Conservation (phyloP, 2,888 invertebrate species). For the Gandaritis pyraliata region DNA sequence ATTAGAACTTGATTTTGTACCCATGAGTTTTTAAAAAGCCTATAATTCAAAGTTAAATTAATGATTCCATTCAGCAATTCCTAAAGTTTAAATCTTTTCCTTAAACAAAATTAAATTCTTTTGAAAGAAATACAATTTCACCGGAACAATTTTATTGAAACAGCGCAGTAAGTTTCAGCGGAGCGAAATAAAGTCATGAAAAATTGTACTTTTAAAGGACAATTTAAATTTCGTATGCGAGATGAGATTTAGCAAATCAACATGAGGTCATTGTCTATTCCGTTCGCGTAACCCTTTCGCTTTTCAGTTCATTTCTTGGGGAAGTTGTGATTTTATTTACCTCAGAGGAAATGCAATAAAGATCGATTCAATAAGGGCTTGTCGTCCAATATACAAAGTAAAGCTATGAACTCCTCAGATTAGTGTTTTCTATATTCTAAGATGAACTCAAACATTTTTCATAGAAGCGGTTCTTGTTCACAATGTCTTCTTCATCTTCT, state of each 20-base stretch:
- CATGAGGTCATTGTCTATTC: conserved; percentile 69
- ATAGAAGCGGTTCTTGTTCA: too few relatives aligned
- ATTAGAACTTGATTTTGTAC: too few relatives aligned
- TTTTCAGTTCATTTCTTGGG: conserved; percentile 73
- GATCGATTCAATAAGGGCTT: conserved; percentile 57
- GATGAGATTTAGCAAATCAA: conserved; percentile 70
- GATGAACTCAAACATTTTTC: too few relatives aligned
- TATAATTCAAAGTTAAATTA: neutral
- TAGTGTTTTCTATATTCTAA: too few relatives aligned
- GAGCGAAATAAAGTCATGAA: conserved; percentile 34
- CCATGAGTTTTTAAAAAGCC: too few relatives aligned
- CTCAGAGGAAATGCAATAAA: conserved; percentile 64
- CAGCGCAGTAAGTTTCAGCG: conserved; percentile 28
- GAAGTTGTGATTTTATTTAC: conserved; percentile 71
- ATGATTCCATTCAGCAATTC: neutral
- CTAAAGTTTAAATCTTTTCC: conserved; percentile 6
- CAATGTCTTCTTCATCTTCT: too few relatives aligned
- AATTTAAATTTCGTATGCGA: conserved; percentile 72
- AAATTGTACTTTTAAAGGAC: conserved; percentile 45
- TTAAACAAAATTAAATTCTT: conserved; percentile 25
- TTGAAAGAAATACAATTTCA: conserved; percentile 25
- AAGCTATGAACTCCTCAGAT: too few relatives aligned
- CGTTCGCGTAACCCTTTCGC: conserved; percentile 72
- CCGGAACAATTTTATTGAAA: conserved; percentile 37
- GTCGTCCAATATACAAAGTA: conserved; percentile 18